Evolutionary conservation across 23 tunicate species (phyloP).

Genomic region (Styela plicata): DNA sequence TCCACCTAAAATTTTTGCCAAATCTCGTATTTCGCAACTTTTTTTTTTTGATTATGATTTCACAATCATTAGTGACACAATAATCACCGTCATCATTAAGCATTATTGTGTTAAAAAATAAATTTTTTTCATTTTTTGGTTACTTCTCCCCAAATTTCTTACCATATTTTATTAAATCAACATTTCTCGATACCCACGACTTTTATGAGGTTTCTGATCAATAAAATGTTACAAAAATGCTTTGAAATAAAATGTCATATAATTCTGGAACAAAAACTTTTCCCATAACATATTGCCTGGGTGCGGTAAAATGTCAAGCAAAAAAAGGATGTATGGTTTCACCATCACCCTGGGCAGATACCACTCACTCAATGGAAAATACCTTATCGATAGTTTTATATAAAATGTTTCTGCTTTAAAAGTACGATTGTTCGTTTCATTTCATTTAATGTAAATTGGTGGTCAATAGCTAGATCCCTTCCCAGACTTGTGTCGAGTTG

Average conservation of each 20-base stretch:
- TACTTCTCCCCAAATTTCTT: constrained; percentile 4
- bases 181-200: constrained; percentile 23
- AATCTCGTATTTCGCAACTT: background rate
- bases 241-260: background rate
- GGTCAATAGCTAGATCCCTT: too few relatives aligned
- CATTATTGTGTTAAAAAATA: background rate
- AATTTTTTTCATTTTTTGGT: background rate
- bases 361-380: too few relatives aligned
- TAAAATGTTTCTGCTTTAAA: too few relatives aligned
- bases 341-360: too few relatives aligned
- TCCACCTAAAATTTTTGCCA: background rate
- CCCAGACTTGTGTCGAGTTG: too few relatives aligned
- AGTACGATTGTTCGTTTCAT: too few relatives aligned
- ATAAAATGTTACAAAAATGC: background rate
- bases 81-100: background rate
- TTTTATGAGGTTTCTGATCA: background rate
- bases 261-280: background rate
- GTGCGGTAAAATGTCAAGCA: background rate
- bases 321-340: too few relatives aligned
- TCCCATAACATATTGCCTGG: background rate
- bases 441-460: too few relatives aligned
- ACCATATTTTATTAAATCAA: constrained; percentile 22
- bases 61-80: background rate
- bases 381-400: too few relatives aligned
- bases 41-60: background rate